Evolutionary conservation across 2,113 vertebrate genomes (phyloP).

Genomic region (Leptosomus discolor): DNA sequence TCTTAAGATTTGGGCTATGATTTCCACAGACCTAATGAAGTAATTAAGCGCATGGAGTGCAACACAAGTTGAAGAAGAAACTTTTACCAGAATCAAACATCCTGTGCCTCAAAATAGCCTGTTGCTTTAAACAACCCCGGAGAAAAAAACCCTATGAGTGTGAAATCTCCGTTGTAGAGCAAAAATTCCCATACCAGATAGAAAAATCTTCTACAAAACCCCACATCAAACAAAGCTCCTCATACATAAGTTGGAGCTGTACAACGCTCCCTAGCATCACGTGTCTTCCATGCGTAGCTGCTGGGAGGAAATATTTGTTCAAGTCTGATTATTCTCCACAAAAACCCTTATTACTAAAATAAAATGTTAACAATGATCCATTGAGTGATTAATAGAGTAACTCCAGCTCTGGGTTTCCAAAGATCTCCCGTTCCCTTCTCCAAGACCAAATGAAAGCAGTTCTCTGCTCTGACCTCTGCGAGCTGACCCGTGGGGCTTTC

Average conservation of each 20-base stretch:
- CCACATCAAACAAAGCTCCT: background rate
- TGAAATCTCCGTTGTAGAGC: background rate
- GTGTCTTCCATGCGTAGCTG: background rate
- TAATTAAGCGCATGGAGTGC: background rate
- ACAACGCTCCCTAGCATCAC: background rate
- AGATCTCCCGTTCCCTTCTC: background rate
- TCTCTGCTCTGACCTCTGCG: background rate
- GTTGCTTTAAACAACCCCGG: background rate
- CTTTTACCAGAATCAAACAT: background rate
- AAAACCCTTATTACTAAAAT: background rate
- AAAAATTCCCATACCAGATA: background rate
- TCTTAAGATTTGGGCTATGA: background rate
- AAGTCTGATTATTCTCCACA: background rate
- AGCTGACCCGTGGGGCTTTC: background rate
- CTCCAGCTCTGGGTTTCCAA: background rate
- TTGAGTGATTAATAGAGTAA: background rate
- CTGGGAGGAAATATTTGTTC: conserved; percentile 16
- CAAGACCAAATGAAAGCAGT: background rate
- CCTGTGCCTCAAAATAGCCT: background rate
- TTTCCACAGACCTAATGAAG: background rate
- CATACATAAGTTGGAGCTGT: background rate
- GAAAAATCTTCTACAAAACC: background rate
- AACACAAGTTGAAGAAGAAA: background rate
- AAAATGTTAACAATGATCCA: conserved; percentile 27
- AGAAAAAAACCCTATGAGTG: background rate